Evolutionary conservation across 2,888 invertebrate genomes (phyloP).

Genomic region (Heliconius sara): DNA sequence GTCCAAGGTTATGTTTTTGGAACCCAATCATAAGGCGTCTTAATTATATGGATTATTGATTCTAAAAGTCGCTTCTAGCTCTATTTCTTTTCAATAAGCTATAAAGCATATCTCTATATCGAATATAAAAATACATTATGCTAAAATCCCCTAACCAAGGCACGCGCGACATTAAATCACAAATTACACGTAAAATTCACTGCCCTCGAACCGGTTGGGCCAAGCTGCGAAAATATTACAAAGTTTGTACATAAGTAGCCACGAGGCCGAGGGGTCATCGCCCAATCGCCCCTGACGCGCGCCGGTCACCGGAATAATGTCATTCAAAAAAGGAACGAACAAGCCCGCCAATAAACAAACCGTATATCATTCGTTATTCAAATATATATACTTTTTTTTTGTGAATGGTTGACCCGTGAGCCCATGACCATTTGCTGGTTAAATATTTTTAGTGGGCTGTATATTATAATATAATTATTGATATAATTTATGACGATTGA

Average conservation of each 20-base stretch:
- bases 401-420: slow-evolving; percentile 81
- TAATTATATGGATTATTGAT: neutral
- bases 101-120: neutral
- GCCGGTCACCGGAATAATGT: slow-evolving; percentile 77
- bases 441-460: slow-evolving; percentile 81
- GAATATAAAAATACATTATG: slow-evolving; percentile 53
- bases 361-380: slow-evolving; percentile 83
- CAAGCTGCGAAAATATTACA: slow-evolving; percentile 81
- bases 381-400: slow-evolving; percentile 65
- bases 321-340: slow-evolving; percentile 78
- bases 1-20: neutral
- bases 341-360: slow-evolving; percentile 84
- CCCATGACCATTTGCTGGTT: slow-evolving; percentile 81
- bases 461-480: slow-evolving; percentile 30
- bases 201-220: slow-evolving; percentile 71
- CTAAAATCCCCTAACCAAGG: slow-evolving; percentile 64
- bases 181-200: slow-evolving; percentile 82
- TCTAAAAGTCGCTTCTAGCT: neutral
- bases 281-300: slow-evolving; percentile 67
- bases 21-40: too few relatives aligned
- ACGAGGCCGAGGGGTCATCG: slow-evolving; percentile 67
- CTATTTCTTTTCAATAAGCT: neutral
- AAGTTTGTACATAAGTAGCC: slow-evolving; percentile 74
- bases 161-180: slow-evolving; percentile 72
- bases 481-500: slow-evolving; percentile 74